Evolutionary conservation across 1,140 invertebrate genomes (phyloP), one percentile per base, ranked within the genome.

Genomic region (Delia radicum): DNA sequence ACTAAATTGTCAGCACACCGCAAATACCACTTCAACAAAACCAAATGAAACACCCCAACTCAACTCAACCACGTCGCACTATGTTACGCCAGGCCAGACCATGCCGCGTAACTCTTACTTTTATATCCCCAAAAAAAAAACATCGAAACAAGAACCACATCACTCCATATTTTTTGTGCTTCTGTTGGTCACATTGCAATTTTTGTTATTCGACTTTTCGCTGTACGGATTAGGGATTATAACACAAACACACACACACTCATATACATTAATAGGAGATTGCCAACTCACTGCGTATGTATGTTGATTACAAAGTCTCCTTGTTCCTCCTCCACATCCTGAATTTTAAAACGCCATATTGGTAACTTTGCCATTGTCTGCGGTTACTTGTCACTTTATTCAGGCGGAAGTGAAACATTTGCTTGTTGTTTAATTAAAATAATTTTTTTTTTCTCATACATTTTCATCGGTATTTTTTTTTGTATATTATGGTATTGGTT

Each of bases 341-440:
- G n/a, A n/a, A n/a, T n/a, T n/a, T n/a, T 15, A 42, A 33, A 13
- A 55, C 48, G 48, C 48, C 48, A 55, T 55, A 55, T 21, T 69
- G 65, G 29, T 33, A 37, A 13, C 31, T 4, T 27, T 33, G 65
- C n/a, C 29, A 33, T 31, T 69, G 65, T 69, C 65, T 69, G 65
- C 65, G 65, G 65, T 69, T 21, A 29, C 65, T 69, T 69, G 65
- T 69, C 65, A 69, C 65, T 69, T 69, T 69, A 69, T 69, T 69
- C 29, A 69, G 31, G 65, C 65, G 65, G 65, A 69, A 69, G 65
- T 69, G 65, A 69, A 69, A 69, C 65, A 69, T 69, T 69, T 69
- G 65, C 65, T 69, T 69, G 65, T 69, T 69, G 65, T 69, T 69
- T 69, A 69, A 69, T 69, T 69, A 69, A 69, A 69, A 69, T 69